A percentile compares a stretch with the other conserved stretches of the same genome.
phyloP scores from a whole-genome alignment of 1,140 invertebrate genomes.

The Saccostrea cuccullata region DNA sequence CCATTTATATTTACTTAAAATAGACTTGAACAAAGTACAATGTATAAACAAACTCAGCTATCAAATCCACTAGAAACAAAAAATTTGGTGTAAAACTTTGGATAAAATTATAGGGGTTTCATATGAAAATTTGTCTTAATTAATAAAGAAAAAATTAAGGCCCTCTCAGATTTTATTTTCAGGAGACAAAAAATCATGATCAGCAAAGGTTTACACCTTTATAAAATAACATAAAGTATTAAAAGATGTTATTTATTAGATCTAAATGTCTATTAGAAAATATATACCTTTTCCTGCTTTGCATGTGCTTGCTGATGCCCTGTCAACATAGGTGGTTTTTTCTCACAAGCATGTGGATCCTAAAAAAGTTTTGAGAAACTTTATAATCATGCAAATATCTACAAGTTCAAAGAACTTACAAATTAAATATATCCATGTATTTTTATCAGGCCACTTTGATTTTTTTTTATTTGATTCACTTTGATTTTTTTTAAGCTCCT shows the following conservation, averaged over 20 bases:
- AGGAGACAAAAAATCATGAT: neutral
- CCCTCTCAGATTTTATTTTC: neutral
- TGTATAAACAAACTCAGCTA: neutral
- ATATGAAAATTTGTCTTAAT: neutral
- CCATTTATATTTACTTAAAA: too few relatives aligned
- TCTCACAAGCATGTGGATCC: slow-evolving; percentile 56
- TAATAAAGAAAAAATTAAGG: neutral
- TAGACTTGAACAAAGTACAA: neutral
- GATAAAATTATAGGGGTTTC: neutral
- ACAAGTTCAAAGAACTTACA: too few relatives aligned
- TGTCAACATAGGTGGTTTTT: slow-evolving; percentile 55
- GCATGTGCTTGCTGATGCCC: slow-evolving; percentile 64
- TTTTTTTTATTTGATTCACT: too few relatives aligned
- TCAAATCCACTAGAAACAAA: neutral
- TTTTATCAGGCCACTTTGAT: too few relatives aligned
- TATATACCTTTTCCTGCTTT: slow-evolving; percentile 64
- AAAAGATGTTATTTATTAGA: neutral
- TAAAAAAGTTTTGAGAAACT: slow-evolving; percentile 29
- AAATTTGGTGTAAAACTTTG: neutral
- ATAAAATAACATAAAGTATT: neutral
- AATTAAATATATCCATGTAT: too few relatives aligned
- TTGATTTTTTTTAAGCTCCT: too few relatives aligned
- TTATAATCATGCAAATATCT: neutral
- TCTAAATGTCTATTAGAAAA: neutral
- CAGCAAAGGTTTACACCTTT: slow-evolving; percentile 2